Evolutionary conservation across 1,140 invertebrate genomes (phyloP), one percentile per base, ranked within the genome.

Genomic region (Forficula auricularia): DNA sequence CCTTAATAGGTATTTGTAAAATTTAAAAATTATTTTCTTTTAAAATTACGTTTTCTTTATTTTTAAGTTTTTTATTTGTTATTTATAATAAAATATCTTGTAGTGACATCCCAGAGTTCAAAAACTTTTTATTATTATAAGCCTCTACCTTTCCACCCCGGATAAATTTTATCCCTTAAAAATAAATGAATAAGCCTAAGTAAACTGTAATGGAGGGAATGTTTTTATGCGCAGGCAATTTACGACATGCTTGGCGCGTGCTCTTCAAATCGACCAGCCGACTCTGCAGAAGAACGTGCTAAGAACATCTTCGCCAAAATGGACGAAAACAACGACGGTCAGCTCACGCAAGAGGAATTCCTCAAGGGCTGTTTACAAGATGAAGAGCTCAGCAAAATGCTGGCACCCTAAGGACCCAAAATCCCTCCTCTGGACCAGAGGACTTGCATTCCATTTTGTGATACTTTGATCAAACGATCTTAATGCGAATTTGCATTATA

Each of bases 301-400:
- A 90, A 92, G 66, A 95, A 92, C 62, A 98, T 98, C 50, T 99
- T 98, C 65, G 84, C 86, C 36, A 97, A 97, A 66, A 97, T 98
- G 92, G 94, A 98, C 60, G 82, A 90, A 60, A 97, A 98, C 70
- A 90, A 90, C 64, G 94, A 98, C 64, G 91, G 91, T 35, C 90
- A 96, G 59, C 71, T 98, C 53, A 96, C 91, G 33, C 87, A 97
- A 64, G 88, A 98, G 48, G 95, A 99, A 66, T 98, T 99, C 66
- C 79, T 98, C 19, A 94, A 96, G 62, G 95, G 95, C 36, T 99
- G 95, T 62, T 77, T 98, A 54, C 88, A 96, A 59, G 95, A 99
- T 60, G 90, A 94, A 63, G 87, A 92, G 57, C 72, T 97, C 31
- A 94, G 87, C 42, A 90, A 91, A 65, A 91, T 94, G 84, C 67